These are phyloP conservation scores for Brachyrhaphis roseni DNA, from an alignment of 2,797 vertebrate species.

Conservation along the genomic window DNA sequence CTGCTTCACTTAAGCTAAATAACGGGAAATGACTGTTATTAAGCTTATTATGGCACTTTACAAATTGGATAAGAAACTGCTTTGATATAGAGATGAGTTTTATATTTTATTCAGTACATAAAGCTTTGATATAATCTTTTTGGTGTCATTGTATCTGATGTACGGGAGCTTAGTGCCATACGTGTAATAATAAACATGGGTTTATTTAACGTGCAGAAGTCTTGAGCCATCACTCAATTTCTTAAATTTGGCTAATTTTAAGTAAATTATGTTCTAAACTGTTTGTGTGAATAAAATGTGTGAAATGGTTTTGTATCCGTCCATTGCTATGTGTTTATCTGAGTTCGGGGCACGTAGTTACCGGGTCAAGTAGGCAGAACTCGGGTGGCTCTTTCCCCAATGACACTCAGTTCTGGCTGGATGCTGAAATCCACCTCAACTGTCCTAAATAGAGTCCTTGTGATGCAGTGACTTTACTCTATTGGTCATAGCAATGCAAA, in stretches of 20 bases:
- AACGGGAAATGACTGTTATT: slow-evolving; percentile 35
- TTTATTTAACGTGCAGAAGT: neutral
- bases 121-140: neutral
- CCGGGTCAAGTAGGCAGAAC: neutral
- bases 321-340: neutral
- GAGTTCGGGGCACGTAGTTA: neutral
- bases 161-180: neutral
- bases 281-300: neutral
- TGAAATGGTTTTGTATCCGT: neutral
- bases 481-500: neutral
- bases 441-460: neutral
- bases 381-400: neutral
- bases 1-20: slow-evolving; percentile 35
- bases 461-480: neutral
- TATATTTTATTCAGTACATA: neutral
- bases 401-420: neutral
- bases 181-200: too few species aligned
- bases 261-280: neutral
- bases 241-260: neutral
- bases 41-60: slow-evolving; percentile 10
- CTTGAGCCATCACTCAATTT: neutral
- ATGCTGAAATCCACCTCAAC: neutral
- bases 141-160: neutral
- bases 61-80: slow-evolving; percentile 30
- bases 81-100: slow-evolving; percentile 11